Base-by-base conservation (phyloP, 2,888 invertebrate genomes). In the Dolomedes plantarius region DNA sequence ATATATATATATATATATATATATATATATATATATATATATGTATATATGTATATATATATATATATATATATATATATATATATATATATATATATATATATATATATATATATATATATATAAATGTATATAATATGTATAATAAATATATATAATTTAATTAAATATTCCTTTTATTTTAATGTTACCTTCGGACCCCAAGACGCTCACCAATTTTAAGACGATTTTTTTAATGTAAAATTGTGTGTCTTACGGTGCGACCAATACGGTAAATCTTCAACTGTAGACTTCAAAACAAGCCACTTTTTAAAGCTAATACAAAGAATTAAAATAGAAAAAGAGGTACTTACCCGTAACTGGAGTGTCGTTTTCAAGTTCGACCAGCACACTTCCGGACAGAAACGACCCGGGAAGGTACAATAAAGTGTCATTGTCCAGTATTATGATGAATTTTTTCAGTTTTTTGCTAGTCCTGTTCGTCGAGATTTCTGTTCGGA, bases 361-460 rank as follows among this genome's bases (percentile, higher is more conserved):
- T 88, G 96, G 95, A 89, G 97, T 97, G 92, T 97, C 97, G 92
- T 97, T 97, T 91, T 97, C 97, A 88, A 97, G 92, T 91, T 98
- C 97, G 91, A 97, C 95, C 76, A 97, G 94, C 79, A 97, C 97
- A 91, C 97, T 94, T 50, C 97, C 97, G 76, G 96, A 96, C 89
- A 97, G 93, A 92, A 97, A 97, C 92, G 97, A 97, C 5, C 97
- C 97, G 86, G 97, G 97, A 91, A 97, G 97, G 92, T 97, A 98
- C 80, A 98, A 92, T 88, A 98, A 92, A 89, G 96, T 97, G 64
- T 97, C 96, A 91, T 97, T 97, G 92, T 98, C 97, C 92, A 98
- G 97, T 88, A 97, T 94, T 90, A 98, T 97, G 88, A 97, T 93
- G 92, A 98, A 97, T 92, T 97, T 97, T 89, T 96, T 77, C 29